Percentiles rank a stretch among this genome's conserved stretches.
These are phyloP conservation scores for Chaunax sp. DNA, from an alignment of 2,797 vertebrate genomes.

Conservation along the genomic window DNA sequence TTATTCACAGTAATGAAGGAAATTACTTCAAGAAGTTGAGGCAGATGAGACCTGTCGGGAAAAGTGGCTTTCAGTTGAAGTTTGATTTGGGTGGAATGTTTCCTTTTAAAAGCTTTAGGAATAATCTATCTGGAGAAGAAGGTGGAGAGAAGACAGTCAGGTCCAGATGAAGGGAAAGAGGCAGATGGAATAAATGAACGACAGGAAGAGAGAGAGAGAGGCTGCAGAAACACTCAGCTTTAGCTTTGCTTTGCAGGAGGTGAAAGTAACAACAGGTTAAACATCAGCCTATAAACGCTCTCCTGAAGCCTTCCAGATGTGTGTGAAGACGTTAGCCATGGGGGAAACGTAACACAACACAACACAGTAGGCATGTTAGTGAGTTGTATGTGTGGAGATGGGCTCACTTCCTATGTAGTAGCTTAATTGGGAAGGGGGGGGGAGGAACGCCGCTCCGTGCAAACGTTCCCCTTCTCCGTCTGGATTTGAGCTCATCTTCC, in stretches of 20 bases:
- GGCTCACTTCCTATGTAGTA: no score
- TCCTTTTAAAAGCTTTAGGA: slow-evolving; percentile 13
- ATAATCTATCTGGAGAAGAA: slow-evolving; percentile 43
- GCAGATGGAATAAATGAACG: slow-evolving; percentile 38
- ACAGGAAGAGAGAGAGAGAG: slow-evolving; percentile 15
- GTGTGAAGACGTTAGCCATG: slow-evolving; percentile 5
- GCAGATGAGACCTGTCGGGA: no score
- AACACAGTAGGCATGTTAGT: slow-evolving; percentile 48
- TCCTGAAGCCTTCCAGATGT: slow-evolving; percentile 69
- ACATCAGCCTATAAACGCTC: slow-evolving; percentile 30
- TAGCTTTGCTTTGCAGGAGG: slow-evolving; percentile 37
- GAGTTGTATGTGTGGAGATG: slow-evolving; percentile 15
- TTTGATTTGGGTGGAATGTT: no score
- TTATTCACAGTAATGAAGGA: no score
- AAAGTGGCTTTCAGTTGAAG: no score
- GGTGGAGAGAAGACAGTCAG: slow-evolving; percentile 34
- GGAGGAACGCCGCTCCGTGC: slow-evolving; percentile 38
- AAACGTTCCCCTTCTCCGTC: slow-evolving; percentile 46
- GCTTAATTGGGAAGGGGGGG: slow-evolving; percentile 3
- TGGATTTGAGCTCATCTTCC: slow-evolving; percentile 40
- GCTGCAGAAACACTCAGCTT: slow-evolving; percentile 54
- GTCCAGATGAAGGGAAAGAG: slow-evolving; percentile 35
- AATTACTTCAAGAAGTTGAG: no score
- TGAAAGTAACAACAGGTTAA: slow-evolving; percentile 15
- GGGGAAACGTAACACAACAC: not conserved